Percentiles rank a stretch among this genome's conserved stretches.
Evolutionary conservation across 1,140 invertebrate genomes (phyloP).

Genomic region (Eumeta japonica): DNA sequence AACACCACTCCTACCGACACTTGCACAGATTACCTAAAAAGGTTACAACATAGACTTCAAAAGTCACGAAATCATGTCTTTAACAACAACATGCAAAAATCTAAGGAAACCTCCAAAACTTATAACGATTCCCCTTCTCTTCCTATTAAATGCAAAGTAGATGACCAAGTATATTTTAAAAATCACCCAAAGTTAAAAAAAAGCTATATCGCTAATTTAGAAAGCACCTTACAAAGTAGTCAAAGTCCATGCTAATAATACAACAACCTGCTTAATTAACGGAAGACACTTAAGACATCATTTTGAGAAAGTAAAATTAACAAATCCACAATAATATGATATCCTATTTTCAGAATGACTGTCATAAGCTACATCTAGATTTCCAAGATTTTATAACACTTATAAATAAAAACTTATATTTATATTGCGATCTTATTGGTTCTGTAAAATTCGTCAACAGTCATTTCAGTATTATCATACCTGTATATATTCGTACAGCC

Average conservation of each 20-base stretch:
- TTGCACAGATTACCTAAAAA: constrained; percentile 7
- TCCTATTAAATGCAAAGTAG: constrained; percentile 6
- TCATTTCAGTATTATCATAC: too few species aligned
- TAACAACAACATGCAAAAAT: constrained; percentile 4
- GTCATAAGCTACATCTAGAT: too few species aligned
- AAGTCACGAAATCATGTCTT: constrained; percentile 6
- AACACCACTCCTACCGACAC: neutral
- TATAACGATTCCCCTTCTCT: constrained; percentile 8
- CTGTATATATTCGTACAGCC: too few species aligned
- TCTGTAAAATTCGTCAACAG: too few species aligned
- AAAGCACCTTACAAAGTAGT: constrained; percentile 9
- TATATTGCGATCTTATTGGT: too few species aligned
- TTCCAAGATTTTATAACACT: too few species aligned
- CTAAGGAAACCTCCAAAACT: constrained; percentile 9
- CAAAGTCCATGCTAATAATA: constrained; percentile 9
- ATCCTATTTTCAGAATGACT: too few species aligned
- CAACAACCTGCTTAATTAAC: constrained; percentile 7
- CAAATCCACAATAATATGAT: too few species aligned
- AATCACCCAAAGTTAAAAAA: constrained; percentile 3
- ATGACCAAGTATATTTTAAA: constrained; percentile 5
- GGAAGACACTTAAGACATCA: constrained; percentile 7
- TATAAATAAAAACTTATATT: too few species aligned
- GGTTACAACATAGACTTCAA: constrained; percentile 5
- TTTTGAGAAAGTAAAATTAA: constrained; percentile 9
- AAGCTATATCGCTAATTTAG: constrained; percentile 7